These are phyloP conservation scores for Noctilio leporinus DNA, from an alignment of 2,113 vertebrate species.

Conservation along the genomic window DNA sequence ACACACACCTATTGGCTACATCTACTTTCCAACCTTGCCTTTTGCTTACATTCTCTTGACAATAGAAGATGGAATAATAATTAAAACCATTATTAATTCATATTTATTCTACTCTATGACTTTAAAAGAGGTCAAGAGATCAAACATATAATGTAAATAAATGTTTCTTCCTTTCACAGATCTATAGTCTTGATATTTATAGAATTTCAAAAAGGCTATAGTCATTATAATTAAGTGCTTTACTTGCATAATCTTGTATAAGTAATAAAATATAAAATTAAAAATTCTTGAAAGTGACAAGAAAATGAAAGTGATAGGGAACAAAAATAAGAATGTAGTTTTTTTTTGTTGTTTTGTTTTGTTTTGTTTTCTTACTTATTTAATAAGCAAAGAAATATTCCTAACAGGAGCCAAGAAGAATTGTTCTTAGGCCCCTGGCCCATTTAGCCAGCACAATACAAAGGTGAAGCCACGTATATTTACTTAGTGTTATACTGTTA, in stretches of 20 bases:
- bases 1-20: background rate
- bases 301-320: background rate
- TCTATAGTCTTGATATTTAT: no score
- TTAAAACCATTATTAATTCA: slow-evolving; percentile 42
- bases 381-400: background rate
- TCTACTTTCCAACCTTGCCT: background rate
- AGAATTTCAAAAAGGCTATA: background rate
- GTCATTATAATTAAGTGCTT: slow-evolving; percentile 4
- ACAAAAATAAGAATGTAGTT: background rate
- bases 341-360: background rate
- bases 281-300: background rate
- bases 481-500: background rate
- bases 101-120: slow-evolving; percentile 10
- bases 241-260: slow-evolving; percentile 29
- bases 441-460: background rate
- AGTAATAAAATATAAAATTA: slow-evolving; percentile 4
- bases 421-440: background rate
- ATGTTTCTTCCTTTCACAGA: slow-evolving; percentile 11
- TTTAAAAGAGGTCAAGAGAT: slow-evolving; percentile 40
- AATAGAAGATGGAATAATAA: slow-evolving; percentile 18
- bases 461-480: background rate
- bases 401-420: background rate
- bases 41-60: background rate
- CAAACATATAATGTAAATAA: background rate
- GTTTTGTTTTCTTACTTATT: background rate